Evolutionary conservation across 2,797 vertebrate species (phyloP).

Genomic region (Smutsia temminckii): DNA sequence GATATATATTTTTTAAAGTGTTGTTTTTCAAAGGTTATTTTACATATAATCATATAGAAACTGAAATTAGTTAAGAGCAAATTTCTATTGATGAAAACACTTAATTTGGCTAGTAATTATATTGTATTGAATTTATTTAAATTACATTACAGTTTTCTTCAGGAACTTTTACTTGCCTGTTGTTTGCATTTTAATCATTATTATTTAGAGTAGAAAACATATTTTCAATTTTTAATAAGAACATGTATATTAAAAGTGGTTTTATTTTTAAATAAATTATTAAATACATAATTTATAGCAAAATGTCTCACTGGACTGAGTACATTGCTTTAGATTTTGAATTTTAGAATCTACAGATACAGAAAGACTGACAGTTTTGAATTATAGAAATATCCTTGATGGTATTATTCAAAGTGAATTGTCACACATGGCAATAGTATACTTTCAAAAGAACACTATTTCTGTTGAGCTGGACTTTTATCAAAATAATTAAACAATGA

Average conservation of each 20-base stretch:
- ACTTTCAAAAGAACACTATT: background rate
- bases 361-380: background rate
- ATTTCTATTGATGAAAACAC: slow-evolving; percentile 25
- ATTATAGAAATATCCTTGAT: background rate
- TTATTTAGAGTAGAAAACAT: slow-evolving; percentile 28
- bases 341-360: slow-evolving; percentile 27
- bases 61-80: slow-evolving; percentile 23
- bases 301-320: background rate
- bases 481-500: slow-evolving; percentile 13
- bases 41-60: background rate
- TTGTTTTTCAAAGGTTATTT: slow-evolving; percentile 20
- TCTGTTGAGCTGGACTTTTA: background rate
- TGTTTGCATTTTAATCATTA: slow-evolving; percentile 25
- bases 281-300: slow-evolving; percentile 5
- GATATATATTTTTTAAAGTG: background rate
- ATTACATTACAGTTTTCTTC: background rate
- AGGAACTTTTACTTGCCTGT: background rate
- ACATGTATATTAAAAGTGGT: background rate
- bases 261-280: slow-evolving; percentile 37
- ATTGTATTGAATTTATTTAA: slow-evolving; percentile 3
- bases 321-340: background rate
- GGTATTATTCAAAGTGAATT: background rate
- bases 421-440: background rate
- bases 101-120: background rate
- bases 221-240: slow-evolving; percentile 49